Evolutionary conservation across 2,888 invertebrate species (phyloP).

Genomic region (Melanotus villosus): DNA sequence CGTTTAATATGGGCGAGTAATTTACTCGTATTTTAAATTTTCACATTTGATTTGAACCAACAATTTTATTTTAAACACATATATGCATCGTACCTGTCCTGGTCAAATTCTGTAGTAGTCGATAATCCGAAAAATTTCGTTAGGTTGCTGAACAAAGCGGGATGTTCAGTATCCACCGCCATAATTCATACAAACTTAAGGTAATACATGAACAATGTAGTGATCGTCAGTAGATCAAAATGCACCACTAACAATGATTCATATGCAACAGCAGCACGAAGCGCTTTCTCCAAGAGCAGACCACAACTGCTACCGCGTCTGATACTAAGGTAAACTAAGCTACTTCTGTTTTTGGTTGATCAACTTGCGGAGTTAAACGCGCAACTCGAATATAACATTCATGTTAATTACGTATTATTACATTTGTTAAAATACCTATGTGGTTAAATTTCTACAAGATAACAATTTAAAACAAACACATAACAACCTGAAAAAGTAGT

Average conservation of each 20-base stretch:
- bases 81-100: conserved; percentile 65
- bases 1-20: no score
- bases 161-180: conserved; percentile 56
- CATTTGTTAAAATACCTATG: background rate
- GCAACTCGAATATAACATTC: conserved; percentile 29
- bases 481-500: no score
- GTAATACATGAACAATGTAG: background rate
- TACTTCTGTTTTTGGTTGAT: conserved; percentile 41
- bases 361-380: conserved; percentile 35
- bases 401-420: background rate
- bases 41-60: no score
- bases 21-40: no score
- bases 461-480: background rate
- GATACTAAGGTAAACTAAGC: conserved; percentile 8
- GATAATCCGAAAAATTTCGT: conserved; percentile 58
- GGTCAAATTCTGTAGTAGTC: conserved; percentile 54
- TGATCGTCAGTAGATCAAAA: background rate
- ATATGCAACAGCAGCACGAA: conserved; percentile 12
- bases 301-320: conserved; percentile 16
- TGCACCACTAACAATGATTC: background rate
- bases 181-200: no score
- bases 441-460: background rate
- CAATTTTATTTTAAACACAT: no score
- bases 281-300: conserved; percentile 23
- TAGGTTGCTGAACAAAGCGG: conserved; percentile 58